A percentile compares a stretch with the other conserved stretches of the same genome.
phyloP scores from a whole-genome alignment of 2,113 vertebrate species.

The Cairina moschata region DNA sequence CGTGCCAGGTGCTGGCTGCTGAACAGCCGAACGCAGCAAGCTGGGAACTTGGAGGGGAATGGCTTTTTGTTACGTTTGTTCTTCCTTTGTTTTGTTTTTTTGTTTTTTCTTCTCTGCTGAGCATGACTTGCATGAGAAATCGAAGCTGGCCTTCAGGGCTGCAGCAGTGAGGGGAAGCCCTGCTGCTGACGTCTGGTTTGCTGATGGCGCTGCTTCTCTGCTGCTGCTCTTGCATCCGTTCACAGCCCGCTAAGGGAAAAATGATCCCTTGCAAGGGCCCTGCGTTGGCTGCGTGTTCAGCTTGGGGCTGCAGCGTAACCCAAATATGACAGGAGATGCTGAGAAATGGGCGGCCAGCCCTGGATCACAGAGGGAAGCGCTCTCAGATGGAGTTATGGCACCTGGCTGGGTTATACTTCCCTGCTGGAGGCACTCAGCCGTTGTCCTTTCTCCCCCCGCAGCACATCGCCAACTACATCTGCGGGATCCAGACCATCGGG shows the following conservation, averaged over 20 bases:
- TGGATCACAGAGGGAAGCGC: background rate
- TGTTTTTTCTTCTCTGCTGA: background rate
- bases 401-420: background rate
- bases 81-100: background rate
- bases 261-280: background rate
- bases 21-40: background rate
- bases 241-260: no score
- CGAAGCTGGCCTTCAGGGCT: background rate
- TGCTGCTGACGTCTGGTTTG: background rate
- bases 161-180: background rate
- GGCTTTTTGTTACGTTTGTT: background rate
- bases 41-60: background rate
- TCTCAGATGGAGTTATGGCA: background rate
- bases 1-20: background rate
- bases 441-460: slow-evolving; percentile 55
- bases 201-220: background rate
- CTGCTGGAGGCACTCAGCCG: background rate
- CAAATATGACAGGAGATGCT: background rate
- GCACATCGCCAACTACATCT: slow-evolving; percentile 97
- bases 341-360: background rate
- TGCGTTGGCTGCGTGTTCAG: background rate
- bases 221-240: fast-evolving
- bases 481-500: slow-evolving; percentile 93
- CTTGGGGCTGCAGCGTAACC: background rate
- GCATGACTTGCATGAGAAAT: background rate